Conservation (phyloP, 2,113 vertebrate genomes). For the Picathartes gymnocephalus region DNA sequence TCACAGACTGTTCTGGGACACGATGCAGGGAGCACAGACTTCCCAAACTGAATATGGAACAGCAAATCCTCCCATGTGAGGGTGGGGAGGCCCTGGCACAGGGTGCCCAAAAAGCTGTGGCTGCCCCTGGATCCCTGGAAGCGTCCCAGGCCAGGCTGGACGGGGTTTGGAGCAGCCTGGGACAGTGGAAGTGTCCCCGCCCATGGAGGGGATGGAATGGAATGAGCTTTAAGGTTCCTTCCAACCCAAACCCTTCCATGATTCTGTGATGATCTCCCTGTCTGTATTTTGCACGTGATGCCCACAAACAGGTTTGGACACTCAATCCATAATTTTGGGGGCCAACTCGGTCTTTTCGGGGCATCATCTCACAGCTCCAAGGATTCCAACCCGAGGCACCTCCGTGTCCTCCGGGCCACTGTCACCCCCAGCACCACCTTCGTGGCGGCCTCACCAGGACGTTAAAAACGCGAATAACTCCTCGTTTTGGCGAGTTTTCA, state of each 20-base stretch:
- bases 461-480: rapidly evolving
- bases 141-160: background rate
- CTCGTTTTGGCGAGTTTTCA: background rate
- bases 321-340: background rate
- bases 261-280: background rate
- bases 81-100: background rate
- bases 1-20: background rate
- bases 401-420: rapidly evolving
- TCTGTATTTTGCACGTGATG: rapidly evolving
- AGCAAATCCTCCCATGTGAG: background rate
- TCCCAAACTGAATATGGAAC: rapidly evolving
- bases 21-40: rapidly evolving
- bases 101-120: background rate
- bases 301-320: background rate
- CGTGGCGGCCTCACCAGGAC: rapidly evolving
- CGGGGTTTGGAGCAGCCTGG: rapidly evolving
- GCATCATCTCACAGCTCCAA: background rate
- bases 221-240: background rate
- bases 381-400: background rate
- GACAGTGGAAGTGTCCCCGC: background rate
- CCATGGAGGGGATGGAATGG: background rate
- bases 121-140: background rate
- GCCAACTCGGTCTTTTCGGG: rapidly evolving
- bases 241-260: background rate
- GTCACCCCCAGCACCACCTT: rapidly evolving